Evolutionary conservation across 2,888 invertebrate species (phyloP), one percentile per base, ranked within the genome.

Genomic region (Brenthis ino): DNA sequence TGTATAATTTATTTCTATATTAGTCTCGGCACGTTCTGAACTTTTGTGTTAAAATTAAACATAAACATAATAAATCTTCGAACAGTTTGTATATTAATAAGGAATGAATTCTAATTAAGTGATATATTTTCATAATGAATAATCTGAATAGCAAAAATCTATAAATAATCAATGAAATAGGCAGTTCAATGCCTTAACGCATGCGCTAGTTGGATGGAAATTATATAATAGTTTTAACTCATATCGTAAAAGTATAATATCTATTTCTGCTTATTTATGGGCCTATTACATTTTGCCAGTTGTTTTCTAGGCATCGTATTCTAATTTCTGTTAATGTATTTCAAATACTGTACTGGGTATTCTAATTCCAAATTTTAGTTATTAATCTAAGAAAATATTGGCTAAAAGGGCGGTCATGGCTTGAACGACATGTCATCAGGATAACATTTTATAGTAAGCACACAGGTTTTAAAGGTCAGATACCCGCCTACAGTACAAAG

Each of bases 61-160:
- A n/a, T 20, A 12, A 14, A 20, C n/a, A 37, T 43, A 24, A 65
- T 65, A 58, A 66, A 58, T 58, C 58, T 53, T 54, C 8, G 8
- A n/a, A 28, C 53, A 55, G 13, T 58, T 37, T 48, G 20, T 58
- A 64, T 24, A 37, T 53, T 20, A 65, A 63, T 61, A 51, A n/a
- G 47, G 28, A 57, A 47, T 16, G 37, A 54, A 68, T 65, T 54
- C 20, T 50, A 64, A 68, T 68, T 55, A 54, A 66, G 64, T 24
- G 14, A 65, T 61, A 55, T 54, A 58, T 64, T 64, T 55, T 67
- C 12, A 79, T 75, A 79, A 80, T 79, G 75, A 84, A 79, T 77
- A 77, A 84, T 84, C 81, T 83, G 75, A 84, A 84, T 83, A 77
- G 80, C 80, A 78, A 84, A 86, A 85, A 83, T 80, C 83, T 78